Evolutionary conservation across 2,888 invertebrate species (phyloP).

Genomic region (Pocota personata): DNA sequence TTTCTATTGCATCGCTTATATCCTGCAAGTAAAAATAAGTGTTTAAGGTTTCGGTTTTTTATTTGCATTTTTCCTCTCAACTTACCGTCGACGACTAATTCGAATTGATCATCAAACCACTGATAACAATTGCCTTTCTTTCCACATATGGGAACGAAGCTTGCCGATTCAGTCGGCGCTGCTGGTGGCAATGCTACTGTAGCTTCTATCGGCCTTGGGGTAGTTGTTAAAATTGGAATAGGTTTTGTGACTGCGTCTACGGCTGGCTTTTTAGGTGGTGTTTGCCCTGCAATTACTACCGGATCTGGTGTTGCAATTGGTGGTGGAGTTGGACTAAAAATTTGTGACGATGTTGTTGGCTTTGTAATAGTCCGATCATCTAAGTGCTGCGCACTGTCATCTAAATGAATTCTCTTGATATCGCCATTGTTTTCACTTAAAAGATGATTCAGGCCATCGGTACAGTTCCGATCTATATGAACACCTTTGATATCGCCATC

Average conservation of each 20-base stretch:
- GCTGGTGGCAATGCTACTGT: background rate
- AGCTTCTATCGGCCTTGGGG: background rate
- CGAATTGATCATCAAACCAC: constrained; percentile 33
- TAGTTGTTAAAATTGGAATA: background rate
- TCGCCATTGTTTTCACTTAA: background rate
- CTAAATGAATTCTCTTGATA: background rate
- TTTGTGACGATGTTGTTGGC: background rate
- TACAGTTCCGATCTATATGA: background rate
- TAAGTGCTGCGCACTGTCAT: background rate
- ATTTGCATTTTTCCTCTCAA: background rate
- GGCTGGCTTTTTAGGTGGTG: background rate
- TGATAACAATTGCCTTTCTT: constrained; percentile 35
- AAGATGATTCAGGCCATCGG: background rate
- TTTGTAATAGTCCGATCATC: background rate
- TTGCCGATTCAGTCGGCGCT: background rate
- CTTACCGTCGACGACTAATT: constrained; percentile 18
- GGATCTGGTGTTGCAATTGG: background rate
- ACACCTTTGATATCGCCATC: background rate
- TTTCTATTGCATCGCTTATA: constrained; percentile 7
- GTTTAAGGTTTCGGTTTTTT: background rate
- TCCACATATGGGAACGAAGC: constrained; percentile 4
- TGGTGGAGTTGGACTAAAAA: constrained; percentile 15
- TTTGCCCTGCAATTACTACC: background rate
- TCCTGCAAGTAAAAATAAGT: constrained; percentile 1
- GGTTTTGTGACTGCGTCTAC: background rate